Conservation (phyloP, 30 jellyfish, hydroid and myxozoan species). For the Chironex yamaguchii region DNA sequence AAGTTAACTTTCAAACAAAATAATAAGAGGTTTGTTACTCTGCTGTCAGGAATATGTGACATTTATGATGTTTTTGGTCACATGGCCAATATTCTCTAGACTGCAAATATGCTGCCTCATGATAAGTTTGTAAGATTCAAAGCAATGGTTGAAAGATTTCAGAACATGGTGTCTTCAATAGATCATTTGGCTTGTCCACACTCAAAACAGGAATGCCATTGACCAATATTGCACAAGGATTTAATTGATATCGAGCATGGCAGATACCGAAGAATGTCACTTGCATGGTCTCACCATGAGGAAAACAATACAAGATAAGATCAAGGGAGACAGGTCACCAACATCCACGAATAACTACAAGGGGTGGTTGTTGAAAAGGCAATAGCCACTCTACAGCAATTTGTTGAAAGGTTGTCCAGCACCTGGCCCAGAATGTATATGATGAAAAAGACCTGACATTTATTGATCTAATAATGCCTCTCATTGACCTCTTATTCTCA, state of each 20-base stretch:
- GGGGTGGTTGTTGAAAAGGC: not conserved
- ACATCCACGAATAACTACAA: not conserved
- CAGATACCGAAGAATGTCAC: not conserved
- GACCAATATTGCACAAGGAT: not conserved
- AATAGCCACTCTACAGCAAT: not conserved
- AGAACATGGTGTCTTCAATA: not conserved
- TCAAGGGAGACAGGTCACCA: not conserved
- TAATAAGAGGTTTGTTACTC: conserved; percentile 13
- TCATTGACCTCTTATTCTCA: not conserved
- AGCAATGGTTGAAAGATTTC: not conserved
- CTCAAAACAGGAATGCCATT: conserved; percentile 17
- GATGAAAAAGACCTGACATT: conserved; percentile 2
- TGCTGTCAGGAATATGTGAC: conserved; percentile 28
- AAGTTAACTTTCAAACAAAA: not conserved
- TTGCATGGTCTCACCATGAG: not conserved
- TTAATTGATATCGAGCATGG: not conserved
- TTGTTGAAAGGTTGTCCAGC: conserved; percentile 4
- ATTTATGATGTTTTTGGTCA: conserved; percentile 44
- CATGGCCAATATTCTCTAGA: conserved; percentile 28
- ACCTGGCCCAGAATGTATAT: conserved; percentile 10
- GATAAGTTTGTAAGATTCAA: conserved; percentile 6
- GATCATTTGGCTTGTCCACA: not conserved
- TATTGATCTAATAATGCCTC: not conserved
- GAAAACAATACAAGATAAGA: not conserved
- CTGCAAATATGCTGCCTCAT: conserved; percentile 15